Evolutionary conservation across 2,113 vertebrate genomes (phyloP).

Genomic region (Camelus bactrianus): DNA sequence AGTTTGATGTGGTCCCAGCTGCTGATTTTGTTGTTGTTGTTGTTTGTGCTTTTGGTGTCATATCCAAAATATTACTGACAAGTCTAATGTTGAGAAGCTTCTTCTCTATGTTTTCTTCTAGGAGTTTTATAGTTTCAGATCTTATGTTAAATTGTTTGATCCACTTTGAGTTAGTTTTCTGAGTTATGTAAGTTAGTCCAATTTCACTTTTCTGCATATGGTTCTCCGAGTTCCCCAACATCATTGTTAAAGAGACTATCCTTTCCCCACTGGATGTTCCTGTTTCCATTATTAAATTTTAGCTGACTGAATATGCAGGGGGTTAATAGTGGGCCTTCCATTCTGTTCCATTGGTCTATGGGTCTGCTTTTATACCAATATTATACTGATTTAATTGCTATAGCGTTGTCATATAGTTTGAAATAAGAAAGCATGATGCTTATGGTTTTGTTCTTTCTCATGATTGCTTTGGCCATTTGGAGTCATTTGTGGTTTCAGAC

Average conservation of each 20-base stretch:
- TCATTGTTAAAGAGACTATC: not conserved
- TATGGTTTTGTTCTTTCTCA: not conserved
- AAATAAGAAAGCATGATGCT: not conserved
- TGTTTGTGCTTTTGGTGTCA: no score
- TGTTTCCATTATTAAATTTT: not conserved
- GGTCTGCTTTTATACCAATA: not conserved
- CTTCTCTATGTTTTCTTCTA: not conserved
- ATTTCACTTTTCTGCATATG: not conserved
- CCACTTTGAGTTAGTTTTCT: not conserved
- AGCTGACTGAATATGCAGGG: not conserved
- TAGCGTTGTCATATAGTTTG: not conserved
- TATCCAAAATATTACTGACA: not conserved
- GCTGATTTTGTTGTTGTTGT: no score
- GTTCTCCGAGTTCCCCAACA: rapidly evolving
- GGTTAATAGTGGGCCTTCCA: not conserved
- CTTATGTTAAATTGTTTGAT: not conserved
- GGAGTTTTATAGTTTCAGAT: not conserved
- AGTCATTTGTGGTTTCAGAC: not conserved
- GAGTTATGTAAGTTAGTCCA: not conserved
- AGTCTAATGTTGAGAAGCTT: not conserved
- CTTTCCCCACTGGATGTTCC: not conserved
- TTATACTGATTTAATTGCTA: no score
- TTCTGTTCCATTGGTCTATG: not conserved
- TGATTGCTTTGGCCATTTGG: not conserved
- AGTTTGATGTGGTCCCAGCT: no score